phyloP scores from a whole-genome alignment of 2,888 invertebrate genomes.

The Dasypogon diadema region DNA sequence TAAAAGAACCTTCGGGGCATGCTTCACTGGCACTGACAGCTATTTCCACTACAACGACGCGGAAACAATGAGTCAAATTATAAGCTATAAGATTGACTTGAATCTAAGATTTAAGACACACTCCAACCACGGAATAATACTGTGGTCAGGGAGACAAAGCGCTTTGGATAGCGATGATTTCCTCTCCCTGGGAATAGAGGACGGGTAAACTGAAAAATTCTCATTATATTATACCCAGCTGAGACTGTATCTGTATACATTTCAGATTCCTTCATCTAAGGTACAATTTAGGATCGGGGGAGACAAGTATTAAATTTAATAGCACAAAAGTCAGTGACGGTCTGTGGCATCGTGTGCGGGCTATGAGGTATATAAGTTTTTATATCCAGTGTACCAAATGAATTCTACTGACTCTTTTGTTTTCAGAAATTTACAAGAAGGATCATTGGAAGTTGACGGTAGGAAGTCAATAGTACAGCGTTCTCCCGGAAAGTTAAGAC shows the following conservation, averaged over 20 bases:
- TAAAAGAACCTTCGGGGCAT: slow-evolving; percentile 72
- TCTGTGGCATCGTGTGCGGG: slow-evolving; percentile 81
- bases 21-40: slow-evolving; percentile 86
- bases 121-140: slow-evolving; percentile 78
- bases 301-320: slow-evolving; percentile 86
- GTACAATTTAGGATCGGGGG: slow-evolving; percentile 90
- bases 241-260: slow-evolving; percentile 9
- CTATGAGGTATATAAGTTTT: slow-evolving; percentile 77
- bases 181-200: slow-evolving; percentile 85
- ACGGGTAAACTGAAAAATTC: slow-evolving; percentile 70
- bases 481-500: slow-evolving; percentile 86
- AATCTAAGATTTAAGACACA: slow-evolving; percentile 87
- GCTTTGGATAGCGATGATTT: slow-evolving; percentile 78
- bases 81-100: slow-evolving; percentile 87
- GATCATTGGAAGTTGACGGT: slow-evolving; percentile 90
- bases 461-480: slow-evolving; percentile 83
- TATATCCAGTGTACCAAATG: no score
- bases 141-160: slow-evolving; percentile 84
- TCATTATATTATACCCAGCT: slow-evolving; percentile 22
- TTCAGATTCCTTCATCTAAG: slow-evolving; percentile 71
- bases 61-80: slow-evolving; percentile 86
- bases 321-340: slow-evolving; percentile 90
- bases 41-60: slow-evolving; percentile 90
- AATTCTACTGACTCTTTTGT: no score
- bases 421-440: slow-evolving; percentile 88